These are phyloP conservation scores for Parthenolecanium corni DNA, from an alignment of 2,888 invertebrate species.

Conservation along the genomic window DNA sequence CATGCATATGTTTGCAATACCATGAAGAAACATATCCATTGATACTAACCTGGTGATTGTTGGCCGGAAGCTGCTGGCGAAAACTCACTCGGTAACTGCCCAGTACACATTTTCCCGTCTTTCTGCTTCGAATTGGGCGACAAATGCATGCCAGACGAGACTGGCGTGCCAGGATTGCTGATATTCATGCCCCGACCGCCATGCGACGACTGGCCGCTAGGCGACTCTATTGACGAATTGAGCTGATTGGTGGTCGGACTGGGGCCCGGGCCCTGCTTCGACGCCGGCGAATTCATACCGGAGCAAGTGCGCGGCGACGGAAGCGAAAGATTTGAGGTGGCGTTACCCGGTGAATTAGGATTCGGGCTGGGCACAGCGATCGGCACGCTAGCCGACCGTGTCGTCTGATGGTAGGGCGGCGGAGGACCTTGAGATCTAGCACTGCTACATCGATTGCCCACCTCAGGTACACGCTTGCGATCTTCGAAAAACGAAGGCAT, in stretches of 20 bases:
- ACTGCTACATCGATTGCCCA: slow-evolving; percentile 14
- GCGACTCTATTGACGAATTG: slow-evolving; percentile 44
- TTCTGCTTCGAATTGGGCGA: slow-evolving; percentile 47
- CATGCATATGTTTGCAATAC: too few species aligned
- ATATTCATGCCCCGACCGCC: slow-evolving; percentile 42
- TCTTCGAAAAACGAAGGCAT: slow-evolving; percentile 28
- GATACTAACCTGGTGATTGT: slow-evolving; percentile 39
- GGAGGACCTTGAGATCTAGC: slow-evolving; percentile 53
- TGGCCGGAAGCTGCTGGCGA: slow-evolving; percentile 38
- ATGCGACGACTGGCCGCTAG: slow-evolving; percentile 35
- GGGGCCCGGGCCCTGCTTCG: slow-evolving; percentile 42
- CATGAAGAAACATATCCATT: too few species aligned
- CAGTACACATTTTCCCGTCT: slow-evolving; percentile 35
- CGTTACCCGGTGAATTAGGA: slow-evolving; percentile 57
- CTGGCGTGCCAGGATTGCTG: slow-evolving; percentile 61
- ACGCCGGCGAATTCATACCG: slow-evolving; percentile 55
- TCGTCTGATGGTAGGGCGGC: slow-evolving; percentile 64
- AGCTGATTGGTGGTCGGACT: slow-evolving; percentile 40
- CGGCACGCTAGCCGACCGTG: slow-evolving; percentile 59
- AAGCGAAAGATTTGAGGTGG: slow-evolving; percentile 56
- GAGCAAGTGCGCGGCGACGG: slow-evolving; percentile 62
- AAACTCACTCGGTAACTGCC: slow-evolving; percentile 35
- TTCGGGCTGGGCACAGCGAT: slow-evolving; percentile 62
- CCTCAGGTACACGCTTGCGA: slow-evolving; percentile 18
- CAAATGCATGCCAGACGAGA: slow-evolving; percentile 45